A percentile compares a stretch with the other conserved stretches of the same genome.
phyloP scores from a whole-genome alignment of 2,797 vertebrate genomes.

The Microhierax caerulescens region DNA sequence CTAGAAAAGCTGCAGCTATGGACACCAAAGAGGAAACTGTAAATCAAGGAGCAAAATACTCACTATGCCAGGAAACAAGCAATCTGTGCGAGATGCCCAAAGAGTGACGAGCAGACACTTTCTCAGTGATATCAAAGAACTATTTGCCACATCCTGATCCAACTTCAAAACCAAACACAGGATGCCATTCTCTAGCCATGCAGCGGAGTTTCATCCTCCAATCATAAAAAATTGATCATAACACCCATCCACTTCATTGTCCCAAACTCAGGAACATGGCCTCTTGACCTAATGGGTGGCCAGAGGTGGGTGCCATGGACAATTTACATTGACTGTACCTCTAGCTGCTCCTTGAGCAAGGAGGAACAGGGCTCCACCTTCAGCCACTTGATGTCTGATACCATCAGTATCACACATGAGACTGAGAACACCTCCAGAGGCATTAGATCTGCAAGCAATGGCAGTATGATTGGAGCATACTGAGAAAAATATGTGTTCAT shows the following conservation, averaged over 20 bases:
- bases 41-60: neutral
- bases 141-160: neutral
- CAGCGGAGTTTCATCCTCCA: neutral
- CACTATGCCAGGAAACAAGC: neutral
- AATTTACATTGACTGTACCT: neutral
- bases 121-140: neutral
- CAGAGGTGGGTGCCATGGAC: neutral
- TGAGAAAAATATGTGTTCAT: neutral
- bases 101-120: neutral
- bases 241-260: neutral
- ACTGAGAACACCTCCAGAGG: neutral
- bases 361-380: neutral
- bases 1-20: neutral
- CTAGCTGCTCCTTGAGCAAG: neutral
- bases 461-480: neutral
- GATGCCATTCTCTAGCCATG: neutral
- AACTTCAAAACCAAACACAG: neutral
- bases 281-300: neutral
- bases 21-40: neutral
- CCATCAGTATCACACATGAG: accelerated
- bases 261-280: neutral
- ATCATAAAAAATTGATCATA: neutral
- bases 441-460: neutral
- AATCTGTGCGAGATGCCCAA: neutral
- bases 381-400: neutral